Conservation (phyloP, 2,888 invertebrate genomes). For the Melinaea menophilus region DNA sequence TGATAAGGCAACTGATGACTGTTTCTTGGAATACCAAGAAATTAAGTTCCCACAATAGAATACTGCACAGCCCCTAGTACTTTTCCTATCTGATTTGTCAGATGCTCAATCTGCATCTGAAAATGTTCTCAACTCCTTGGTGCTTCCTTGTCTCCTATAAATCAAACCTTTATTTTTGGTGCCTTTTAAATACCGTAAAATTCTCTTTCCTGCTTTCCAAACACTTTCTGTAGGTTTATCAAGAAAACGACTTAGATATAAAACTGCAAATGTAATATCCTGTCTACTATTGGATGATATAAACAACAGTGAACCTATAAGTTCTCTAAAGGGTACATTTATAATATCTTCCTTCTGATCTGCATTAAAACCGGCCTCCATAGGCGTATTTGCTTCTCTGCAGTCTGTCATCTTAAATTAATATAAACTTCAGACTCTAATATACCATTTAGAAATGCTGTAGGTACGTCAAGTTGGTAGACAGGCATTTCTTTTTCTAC, state of each 20-base stretch:
- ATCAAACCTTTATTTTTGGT: not conserved
- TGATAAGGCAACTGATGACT: slow-evolving; percentile 2
- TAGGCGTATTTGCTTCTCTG: not conserved
- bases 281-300: not conserved
- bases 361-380: not conserved
- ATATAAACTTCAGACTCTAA: slow-evolving; percentile 14
- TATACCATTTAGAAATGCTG: too few relatives aligned
- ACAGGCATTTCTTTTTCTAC: slow-evolving; percentile 9
- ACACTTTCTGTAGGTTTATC: slow-evolving; percentile 6
- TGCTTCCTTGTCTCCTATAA: not conserved
- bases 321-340: slow-evolving; percentile 8
- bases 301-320: not conserved
- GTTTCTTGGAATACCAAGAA: slow-evolving; percentile 7
- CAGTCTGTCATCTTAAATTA: slow-evolving; percentile 5
- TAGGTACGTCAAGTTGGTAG: slow-evolving; percentile 14
- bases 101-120: slow-evolving; percentile 7
- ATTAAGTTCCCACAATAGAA: slow-evolving; percentile 2
- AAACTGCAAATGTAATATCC: slow-evolving; percentile 4
- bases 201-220: slow-evolving; percentile 9
- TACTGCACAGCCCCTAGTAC: slow-evolving; percentile 1
- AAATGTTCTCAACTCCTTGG: not conserved
- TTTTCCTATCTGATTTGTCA: slow-evolving; percentile 4
- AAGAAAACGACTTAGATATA: slow-evolving; percentile 4
- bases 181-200: slow-evolving; percentile 6
- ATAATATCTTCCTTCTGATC: not conserved